These are phyloP conservation scores for Oscheius onirici DNA, from an alignment of 2,888 invertebrate genomes.

Conservation along the genomic window DNA sequence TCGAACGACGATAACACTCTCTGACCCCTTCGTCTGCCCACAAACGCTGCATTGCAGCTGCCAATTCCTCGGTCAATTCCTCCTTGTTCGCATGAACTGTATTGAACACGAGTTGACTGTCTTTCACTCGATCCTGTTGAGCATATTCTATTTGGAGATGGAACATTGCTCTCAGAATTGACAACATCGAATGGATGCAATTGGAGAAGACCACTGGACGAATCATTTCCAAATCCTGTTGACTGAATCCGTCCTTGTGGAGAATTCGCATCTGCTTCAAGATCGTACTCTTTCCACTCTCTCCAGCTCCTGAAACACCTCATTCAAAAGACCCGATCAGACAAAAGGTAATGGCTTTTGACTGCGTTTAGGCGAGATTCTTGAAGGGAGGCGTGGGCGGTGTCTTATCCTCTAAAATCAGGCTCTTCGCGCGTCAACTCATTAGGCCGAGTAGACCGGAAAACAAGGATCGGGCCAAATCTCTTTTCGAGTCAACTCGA, in stretches of 20 bases:
- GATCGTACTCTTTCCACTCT: slow-evolving; percentile 99
- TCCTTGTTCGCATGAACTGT: slow-evolving; percentile 72
- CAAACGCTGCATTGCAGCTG: slow-evolving; percentile 91
- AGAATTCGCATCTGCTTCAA: slow-evolving; percentile 99
- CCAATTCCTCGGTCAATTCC: slow-evolving; percentile 69
- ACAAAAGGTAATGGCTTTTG: slow-evolving; percentile 16
- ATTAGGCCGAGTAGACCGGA: slow-evolving; percentile 19
- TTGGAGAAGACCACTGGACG: slow-evolving; percentile 96
- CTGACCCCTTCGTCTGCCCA: slow-evolving; percentile 97
- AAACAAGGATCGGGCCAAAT: neutral
- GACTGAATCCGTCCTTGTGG: slow-evolving; percentile 98
- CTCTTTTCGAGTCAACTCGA: no score
- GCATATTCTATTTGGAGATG: slow-evolving; percentile 95
- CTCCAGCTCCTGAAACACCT: slow-evolving; percentile 84
- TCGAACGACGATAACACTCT: slow-evolving; percentile 97
- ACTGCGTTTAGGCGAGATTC: neutral
- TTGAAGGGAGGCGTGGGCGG: neutral
- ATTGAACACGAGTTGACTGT: slow-evolving; percentile 71
- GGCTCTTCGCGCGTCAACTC: slow-evolving; percentile 17
- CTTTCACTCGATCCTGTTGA: slow-evolving; percentile 89
- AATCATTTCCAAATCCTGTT: slow-evolving; percentile 99
- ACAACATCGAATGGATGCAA: slow-evolving; percentile 99
- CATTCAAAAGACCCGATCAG: neutral
- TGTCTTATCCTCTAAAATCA: slow-evolving; percentile 23
- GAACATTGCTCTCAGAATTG: slow-evolving; percentile 99